Conservation (phyloP, 2,113 vertebrate genomes). For the Sturnira hondurensis region DNA sequence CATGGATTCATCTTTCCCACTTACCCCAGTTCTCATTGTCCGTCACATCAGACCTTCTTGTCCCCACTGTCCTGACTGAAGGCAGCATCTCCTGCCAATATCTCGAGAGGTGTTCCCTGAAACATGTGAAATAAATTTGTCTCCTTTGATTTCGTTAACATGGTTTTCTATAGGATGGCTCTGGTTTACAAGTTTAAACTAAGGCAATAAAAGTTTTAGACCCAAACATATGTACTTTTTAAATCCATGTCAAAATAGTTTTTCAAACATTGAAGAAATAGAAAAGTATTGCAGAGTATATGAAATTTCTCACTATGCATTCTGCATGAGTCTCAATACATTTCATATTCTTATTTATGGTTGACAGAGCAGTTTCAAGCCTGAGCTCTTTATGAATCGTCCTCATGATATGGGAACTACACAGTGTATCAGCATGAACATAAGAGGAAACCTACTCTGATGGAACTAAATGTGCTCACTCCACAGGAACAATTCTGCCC, state of each 20-base stretch:
- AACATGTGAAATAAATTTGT: not conserved
- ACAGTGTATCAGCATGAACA: not conserved
- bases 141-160: not conserved
- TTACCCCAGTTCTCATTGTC: not conserved
- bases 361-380: not conserved
- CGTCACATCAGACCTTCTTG: not conserved
- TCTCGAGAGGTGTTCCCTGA: not conserved
- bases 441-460: not conserved
- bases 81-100: not conserved
- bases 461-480: not conserved
- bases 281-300: not conserved
- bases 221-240: not conserved
- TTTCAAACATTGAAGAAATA: slow-evolving; percentile 4
- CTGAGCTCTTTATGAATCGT: not conserved
- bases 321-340: not conserved
- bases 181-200: not conserved
- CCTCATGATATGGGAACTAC: not conserved
- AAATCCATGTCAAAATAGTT: not conserved
- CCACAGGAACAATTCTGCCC: not conserved
- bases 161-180: not conserved
- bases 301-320: not conserved
- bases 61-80: not conserved
- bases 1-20: not conserved
- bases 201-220: not conserved
- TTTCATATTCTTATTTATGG: not conserved